Evolutionary conservation across 2,888 invertebrate genomes (phyloP).

Genomic region (Hipparchia sbordonii): DNA sequence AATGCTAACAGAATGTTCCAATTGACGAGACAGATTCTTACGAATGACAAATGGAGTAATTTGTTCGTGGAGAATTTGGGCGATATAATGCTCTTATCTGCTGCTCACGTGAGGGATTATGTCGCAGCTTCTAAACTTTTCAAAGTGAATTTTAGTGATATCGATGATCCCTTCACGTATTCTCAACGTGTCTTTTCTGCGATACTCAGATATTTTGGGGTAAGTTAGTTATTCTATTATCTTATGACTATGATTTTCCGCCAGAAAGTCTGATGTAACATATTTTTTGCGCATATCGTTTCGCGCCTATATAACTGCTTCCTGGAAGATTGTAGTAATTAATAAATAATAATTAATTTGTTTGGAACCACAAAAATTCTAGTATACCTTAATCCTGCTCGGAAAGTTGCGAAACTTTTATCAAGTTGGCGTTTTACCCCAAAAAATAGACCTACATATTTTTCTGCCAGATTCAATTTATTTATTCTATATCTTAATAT

Average conservation of each 20-base stretch:
- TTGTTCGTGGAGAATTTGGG: constrained; percentile 71
- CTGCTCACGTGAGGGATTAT: constrained; percentile 65
- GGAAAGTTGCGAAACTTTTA: no score
- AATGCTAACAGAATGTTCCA: constrained; percentile 62
- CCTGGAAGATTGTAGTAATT: no score
- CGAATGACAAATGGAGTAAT: constrained; percentile 63
- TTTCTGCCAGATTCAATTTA: no score
- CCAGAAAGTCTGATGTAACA: no score
- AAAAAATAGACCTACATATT: no score
- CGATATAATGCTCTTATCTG: constrained; percentile 58
- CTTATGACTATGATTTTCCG: background rate
- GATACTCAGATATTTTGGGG: constrained; percentile 74
- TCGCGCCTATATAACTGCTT: no score
- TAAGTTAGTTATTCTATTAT: constrained; percentile 47
- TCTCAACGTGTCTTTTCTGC: constrained; percentile 60
- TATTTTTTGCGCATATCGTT: no score
- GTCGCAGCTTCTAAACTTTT: constrained; percentile 56
- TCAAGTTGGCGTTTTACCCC: no score
- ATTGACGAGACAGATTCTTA: constrained; percentile 58
- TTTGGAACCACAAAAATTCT: no score
- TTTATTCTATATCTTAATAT: no score
- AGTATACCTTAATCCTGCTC: no score
- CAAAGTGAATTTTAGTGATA: constrained; percentile 54
- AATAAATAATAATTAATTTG: no score
- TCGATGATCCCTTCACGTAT: constrained; percentile 65